phyloP scores from a whole-genome alignment of 1,140 invertebrate species.

The Saccostrea glomerata region DNA sequence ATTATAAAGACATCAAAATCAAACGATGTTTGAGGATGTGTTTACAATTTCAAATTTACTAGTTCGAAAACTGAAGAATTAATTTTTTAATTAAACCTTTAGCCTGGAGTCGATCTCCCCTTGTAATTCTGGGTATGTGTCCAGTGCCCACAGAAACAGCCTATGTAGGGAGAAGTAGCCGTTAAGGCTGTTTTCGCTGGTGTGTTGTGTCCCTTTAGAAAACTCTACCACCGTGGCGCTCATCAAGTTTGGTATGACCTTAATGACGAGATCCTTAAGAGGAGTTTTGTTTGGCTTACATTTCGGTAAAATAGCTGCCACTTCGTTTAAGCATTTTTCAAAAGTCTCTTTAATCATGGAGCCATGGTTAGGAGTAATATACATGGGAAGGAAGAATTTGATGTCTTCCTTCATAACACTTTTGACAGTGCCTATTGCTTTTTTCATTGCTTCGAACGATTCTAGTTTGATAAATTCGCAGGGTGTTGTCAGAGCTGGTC shows the following conservation, averaged over 20 bases:
- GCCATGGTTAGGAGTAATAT: slow-evolving; percentile 69
- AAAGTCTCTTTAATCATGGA: slow-evolving; percentile 63
- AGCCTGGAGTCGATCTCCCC: slow-evolving; percentile 60
- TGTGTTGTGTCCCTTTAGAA: slow-evolving; percentile 72
- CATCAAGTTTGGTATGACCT: slow-evolving; percentile 73
- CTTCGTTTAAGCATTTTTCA: slow-evolving; percentile 63
- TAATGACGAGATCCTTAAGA: slow-evolving; percentile 68
- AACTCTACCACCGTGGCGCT: slow-evolving; percentile 72
- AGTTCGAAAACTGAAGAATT: no score
- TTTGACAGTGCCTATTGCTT: slow-evolving; percentile 65
- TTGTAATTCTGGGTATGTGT: slow-evolving; percentile 68
- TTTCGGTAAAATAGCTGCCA: slow-evolving; percentile 64
- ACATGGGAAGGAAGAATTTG: slow-evolving; percentile 69
- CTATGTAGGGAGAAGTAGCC: slow-evolving; percentile 72
- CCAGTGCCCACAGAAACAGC: slow-evolving; percentile 71
- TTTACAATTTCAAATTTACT: no score
- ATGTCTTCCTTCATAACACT: slow-evolving; percentile 72
- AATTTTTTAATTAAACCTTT: slow-evolving; percentile 55
- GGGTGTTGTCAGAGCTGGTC: slow-evolving; percentile 69
- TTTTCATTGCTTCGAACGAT: slow-evolving; percentile 68
- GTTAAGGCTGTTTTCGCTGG: slow-evolving; percentile 70
- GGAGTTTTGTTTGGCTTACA: slow-evolving; percentile 66
- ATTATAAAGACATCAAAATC: no score
- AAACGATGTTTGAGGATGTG: background rate
- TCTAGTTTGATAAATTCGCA: slow-evolving; percentile 68